Base-by-base conservation (phyloP, 2,113 vertebrate genomes). In the Mustela lutreola region DNA sequence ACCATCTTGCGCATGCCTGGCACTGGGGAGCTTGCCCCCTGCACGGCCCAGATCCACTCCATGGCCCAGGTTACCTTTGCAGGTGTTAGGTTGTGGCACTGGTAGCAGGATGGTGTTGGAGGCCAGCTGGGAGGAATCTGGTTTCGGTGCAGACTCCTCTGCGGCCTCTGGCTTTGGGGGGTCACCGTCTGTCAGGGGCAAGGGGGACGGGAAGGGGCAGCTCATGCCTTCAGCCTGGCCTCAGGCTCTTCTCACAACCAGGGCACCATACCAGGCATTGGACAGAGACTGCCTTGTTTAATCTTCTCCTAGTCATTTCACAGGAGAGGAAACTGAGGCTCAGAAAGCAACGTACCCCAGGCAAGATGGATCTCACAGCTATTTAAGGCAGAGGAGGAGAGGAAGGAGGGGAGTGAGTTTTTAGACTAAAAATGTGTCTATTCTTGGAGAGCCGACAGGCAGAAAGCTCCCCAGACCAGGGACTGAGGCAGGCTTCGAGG, bases 101-200 rank as follows among this genome's bases (percentile, higher is more conserved):
- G 97, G 96, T 8, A 97, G 53, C 0, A 82, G 71, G 39, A 98
- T 97, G 62, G 91, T 96, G 76, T 98, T 98, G 90, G 95, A 63
- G 45, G 75, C 65, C 31, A 3, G 70, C 1, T 81, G 97, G 42
- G 92, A 10, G 11, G 91, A 11, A 33, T 80, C 83, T 0, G 97
- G 24, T 21, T 39, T 95, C 5, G 8, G 36, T 1, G 71, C 81
- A 24, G 96, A 45, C 9, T 83, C 22, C 93, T 28, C 11, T 70
- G 92, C 24, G 15, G 79, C 92, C 97, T 94, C 93, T 39, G 97
- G 63, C 97, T 97, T 86, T 31, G 97, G 65, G 90, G 90, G 26
- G 39, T 62, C 58, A 0, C 83, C 39, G 2, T 98, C 98, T 98
- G 79, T 94, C 31, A 24, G 0, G 3, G 70, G 65, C 18, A 91